Conservation (phyloP, 2,113 vertebrate species). For the Siniperca knerii region DNA sequence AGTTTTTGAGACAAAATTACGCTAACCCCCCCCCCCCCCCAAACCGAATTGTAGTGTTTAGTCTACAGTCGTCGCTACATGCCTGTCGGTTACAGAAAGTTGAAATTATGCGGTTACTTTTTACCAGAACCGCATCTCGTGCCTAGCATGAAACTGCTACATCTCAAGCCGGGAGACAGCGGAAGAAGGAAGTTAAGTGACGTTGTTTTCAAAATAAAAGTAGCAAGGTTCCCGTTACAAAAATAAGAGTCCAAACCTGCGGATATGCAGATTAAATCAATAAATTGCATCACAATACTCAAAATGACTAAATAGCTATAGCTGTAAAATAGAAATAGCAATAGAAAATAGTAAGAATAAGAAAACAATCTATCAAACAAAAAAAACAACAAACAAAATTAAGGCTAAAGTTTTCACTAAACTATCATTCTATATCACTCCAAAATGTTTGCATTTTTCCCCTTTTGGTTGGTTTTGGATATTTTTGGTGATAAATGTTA, state of each 20-base stretch:
- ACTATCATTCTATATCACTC: not conserved
- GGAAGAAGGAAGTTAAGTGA: slow-evolving; percentile 23
- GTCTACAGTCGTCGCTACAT: not conserved
- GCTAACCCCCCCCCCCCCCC: no score
- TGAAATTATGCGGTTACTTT: not conserved
- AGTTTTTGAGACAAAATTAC: not conserved
- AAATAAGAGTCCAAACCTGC: slow-evolving; percentile 15
- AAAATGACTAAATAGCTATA: not conserved
- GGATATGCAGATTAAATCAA: not conserved
- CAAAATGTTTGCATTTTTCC: not conserved
- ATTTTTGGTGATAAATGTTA: not conserved
- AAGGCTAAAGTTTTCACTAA: not conserved
- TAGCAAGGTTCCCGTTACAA: not conserved
- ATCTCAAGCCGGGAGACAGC: not conserved
- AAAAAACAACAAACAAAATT: not conserved
- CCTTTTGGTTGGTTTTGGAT: not conserved
- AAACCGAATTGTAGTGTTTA: not conserved
- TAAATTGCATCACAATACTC: not conserved
- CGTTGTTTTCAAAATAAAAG: slow-evolving; percentile 59
- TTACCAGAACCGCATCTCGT: rapidly evolving
- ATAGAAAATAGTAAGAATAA: not conserved
- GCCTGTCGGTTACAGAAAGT: not conserved
- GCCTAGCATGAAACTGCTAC: slow-evolving; percentile 22
- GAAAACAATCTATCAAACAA: not conserved
- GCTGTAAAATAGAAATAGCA: not conserved